Percentiles rank a stretch among this genome's conserved stretches.
Evolutionary conservation across 2,888 invertebrate species (phyloP).

Genomic region (Diachrysia chrysitis): DNA sequence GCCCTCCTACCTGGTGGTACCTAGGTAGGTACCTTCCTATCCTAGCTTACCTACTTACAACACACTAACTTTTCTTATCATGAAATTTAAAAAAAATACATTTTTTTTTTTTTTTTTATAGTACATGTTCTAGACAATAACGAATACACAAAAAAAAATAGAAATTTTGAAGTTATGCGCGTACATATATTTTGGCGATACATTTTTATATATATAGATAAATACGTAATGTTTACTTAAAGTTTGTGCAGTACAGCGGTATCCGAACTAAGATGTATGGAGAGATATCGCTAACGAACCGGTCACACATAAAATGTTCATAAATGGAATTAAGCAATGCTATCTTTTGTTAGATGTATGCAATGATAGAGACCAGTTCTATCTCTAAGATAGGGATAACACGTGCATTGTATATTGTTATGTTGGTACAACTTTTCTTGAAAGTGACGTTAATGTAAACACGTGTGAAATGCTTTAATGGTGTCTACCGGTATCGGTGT

Average conservation of each 20-base stretch:
- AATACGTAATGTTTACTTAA: constrained; percentile 22
- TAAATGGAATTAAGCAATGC: constrained; percentile 62
- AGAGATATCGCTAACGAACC: constrained; percentile 67
- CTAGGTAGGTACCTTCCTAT: no score
- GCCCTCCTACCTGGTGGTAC: no score
- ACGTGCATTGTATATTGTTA: constrained; percentile 47
- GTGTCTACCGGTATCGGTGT: constrained; percentile 5
- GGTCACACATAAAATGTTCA: constrained; percentile 64
- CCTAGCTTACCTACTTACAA: no score
- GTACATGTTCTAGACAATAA: no score
- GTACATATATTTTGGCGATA: no score
- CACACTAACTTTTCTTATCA: no score
- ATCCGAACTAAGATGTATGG: constrained; percentile 56
- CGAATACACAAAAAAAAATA: no score
- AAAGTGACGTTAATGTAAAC: constrained; percentile 29
- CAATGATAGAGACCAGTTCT: constrained; percentile 55
- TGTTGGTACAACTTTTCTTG: constrained; percentile 21
- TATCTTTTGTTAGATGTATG: constrained; percentile 64
- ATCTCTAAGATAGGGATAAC: constrained; percentile 43
- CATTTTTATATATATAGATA: no score
- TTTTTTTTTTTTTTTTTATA: no score
- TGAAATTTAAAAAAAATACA: no score
- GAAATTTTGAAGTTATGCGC: no score
- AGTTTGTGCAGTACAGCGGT: constrained; percentile 37
- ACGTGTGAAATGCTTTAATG: constrained; percentile 40